Evolutionary conservation across 2,113 vertebrate genomes (phyloP).

Genomic region (Grammomys dolichurus): DNA sequence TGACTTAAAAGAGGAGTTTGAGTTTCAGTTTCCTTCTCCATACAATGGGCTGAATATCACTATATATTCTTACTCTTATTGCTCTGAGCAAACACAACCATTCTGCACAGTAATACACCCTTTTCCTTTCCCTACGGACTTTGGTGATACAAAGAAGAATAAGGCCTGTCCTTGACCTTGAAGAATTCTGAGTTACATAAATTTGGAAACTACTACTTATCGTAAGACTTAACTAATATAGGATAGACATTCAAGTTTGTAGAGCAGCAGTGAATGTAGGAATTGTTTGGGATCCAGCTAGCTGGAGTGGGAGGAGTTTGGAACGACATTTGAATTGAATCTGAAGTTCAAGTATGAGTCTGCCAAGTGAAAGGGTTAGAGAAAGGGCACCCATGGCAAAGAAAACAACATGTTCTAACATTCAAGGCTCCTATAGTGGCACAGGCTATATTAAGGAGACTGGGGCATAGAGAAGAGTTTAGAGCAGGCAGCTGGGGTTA

Average conservation of each 20-base stretch:
- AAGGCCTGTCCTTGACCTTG: not conserved
- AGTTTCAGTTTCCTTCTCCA: not conserved
- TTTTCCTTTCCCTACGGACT: not conserved
- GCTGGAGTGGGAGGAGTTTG: not conserved
- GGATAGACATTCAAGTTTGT: not conserved
- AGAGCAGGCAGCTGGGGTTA: not conserved
- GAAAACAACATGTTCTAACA: not conserved
- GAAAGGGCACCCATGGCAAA: not conserved
- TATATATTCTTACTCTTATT: not conserved
- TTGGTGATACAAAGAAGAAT: not conserved
- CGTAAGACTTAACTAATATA: not conserved
- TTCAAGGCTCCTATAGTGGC: not conserved
- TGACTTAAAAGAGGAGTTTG: not conserved
- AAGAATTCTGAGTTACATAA: not conserved
- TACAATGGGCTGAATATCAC: not conserved
- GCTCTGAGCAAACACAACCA: not conserved
- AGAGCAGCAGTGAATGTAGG: not conserved
- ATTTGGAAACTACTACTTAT: not conserved
- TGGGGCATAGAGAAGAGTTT: not conserved
- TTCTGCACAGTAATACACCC: not conserved
- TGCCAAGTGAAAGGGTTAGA: not conserved
- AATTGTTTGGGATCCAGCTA: not conserved
- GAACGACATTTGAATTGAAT: conserved; percentile 1
- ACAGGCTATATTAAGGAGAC: not conserved
- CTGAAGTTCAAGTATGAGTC: conserved; percentile 7